Conservation (phyloP, 1,140 invertebrate species). For the Drosophila lacertosa region DNA sequence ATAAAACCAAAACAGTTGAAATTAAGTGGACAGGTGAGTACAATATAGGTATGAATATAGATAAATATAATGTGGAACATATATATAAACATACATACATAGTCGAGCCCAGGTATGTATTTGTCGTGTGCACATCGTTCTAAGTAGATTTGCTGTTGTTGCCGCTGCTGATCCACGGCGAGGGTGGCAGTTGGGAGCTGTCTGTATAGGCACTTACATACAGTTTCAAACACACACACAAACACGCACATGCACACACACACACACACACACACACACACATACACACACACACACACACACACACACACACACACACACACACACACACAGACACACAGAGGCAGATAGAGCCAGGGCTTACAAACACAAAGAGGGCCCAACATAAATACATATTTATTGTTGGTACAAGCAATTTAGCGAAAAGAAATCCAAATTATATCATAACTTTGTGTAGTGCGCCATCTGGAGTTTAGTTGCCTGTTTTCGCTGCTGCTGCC, state of each 20-base stretch:
- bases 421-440: constrained; percentile 83
- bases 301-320: constrained; percentile 26
- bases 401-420: constrained; percentile 83
- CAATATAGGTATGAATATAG: too few relatives aligned
- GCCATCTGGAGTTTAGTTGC: constrained; percentile 82
- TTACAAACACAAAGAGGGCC: constrained; percentile 31
- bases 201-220: constrained; percentile 38
- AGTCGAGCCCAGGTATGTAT: neutral
- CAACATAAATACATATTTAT: constrained; percentile 83
- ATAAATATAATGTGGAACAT: neutral
- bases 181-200: constrained; percentile 13
- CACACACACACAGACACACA: neutral
- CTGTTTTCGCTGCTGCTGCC: constrained; percentile 27
- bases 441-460: constrained; percentile 83
- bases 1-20: too few relatives aligned
- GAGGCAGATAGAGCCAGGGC: constrained; percentile 15
- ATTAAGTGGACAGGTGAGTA: too few relatives aligned
- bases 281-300: constrained; percentile 1
- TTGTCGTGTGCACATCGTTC: neutral
- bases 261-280: constrained; percentile 28
- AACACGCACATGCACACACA: constrained; percentile 30
- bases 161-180: constrained; percentile 5
- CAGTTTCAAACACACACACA: constrained; percentile 46
- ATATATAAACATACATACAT: neutral
- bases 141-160: constrained; percentile 8